Conservation (phyloP, 1,140 invertebrate genomes). For the Lepidurus apus region DNA sequence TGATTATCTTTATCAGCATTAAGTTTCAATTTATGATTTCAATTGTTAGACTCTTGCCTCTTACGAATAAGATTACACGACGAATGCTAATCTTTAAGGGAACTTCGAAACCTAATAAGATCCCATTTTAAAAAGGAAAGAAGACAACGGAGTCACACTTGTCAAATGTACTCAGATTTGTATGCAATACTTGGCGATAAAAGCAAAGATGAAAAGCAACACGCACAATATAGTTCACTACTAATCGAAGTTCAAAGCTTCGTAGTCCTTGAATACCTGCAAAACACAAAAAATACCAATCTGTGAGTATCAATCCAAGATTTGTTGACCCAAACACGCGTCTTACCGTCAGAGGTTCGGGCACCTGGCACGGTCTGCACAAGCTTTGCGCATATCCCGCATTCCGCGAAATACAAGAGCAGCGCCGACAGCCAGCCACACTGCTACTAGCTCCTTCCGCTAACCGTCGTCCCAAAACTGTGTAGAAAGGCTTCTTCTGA, state of each 20-base stretch:
- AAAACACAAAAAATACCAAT: not conserved
- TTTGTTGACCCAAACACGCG: not conserved
- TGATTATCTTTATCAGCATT: no score
- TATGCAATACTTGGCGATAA: conserved; percentile 4
- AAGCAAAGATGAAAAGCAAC: not conserved
- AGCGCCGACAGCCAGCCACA: not conserved
- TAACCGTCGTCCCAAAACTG: not conserved
- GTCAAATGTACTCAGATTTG: not conserved
- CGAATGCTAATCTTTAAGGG: no score
- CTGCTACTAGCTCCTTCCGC: not conserved
- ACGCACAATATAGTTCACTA: not conserved
- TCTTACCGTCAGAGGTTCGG: not conserved
- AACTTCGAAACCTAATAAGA: no score
- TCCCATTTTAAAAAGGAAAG: no score
- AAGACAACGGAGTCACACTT: no score
- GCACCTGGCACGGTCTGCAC: not conserved
- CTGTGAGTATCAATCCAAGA: no score
- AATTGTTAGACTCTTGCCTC: no score
- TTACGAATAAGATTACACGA: no score
- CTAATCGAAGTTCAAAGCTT: not conserved
- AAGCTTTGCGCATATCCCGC: not conserved
- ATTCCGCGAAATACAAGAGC: not conserved
- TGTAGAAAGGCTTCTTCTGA: not conserved
- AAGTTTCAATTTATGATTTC: no score
- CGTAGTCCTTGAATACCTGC: not conserved